phyloP scores from a whole-genome alignment of 2,113 vertebrate species.

The Mixornis gularis region DNA sequence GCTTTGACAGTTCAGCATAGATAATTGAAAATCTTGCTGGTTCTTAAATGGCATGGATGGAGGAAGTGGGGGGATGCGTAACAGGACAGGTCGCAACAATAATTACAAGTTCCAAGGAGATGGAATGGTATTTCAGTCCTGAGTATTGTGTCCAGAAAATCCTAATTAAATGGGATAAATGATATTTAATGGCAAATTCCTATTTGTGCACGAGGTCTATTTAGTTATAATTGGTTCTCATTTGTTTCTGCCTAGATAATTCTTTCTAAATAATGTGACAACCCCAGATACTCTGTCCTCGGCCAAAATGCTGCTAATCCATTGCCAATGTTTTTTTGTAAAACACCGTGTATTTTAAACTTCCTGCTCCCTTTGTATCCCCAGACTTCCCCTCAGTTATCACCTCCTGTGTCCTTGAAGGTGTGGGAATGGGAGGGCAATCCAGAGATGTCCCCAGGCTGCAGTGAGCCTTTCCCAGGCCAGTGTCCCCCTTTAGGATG shows the following conservation, averaged over 20 bases:
- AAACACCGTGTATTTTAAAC: neutral
- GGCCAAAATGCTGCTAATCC: neutral
- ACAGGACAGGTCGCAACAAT: constrained; percentile 64
- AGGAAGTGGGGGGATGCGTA: constrained; percentile 40
- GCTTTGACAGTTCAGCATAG: constrained; percentile 72
- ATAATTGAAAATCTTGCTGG: constrained; percentile 78
- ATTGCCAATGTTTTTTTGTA: neutral
- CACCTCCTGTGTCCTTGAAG: neutral
- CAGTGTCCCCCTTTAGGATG: accelerated
- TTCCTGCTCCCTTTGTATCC: neutral
- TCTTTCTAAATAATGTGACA: constrained; percentile 51
- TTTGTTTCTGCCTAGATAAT: constrained; percentile 65
- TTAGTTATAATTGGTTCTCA: constrained; percentile 74
- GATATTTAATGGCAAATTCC: constrained; percentile 76
- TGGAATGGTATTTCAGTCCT: constrained; percentile 63
- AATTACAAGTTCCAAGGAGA: constrained; percentile 75
- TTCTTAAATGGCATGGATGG: constrained; percentile 68
- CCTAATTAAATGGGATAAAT: constrained; percentile 80
- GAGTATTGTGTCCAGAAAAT: constrained; percentile 77
- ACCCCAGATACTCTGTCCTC: constrained; percentile 15
- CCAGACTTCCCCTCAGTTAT: neutral
- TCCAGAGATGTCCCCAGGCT: neutral
- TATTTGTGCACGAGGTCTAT: constrained; percentile 62
- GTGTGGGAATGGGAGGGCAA: accelerated
- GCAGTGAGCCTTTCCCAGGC: neutral